A percentile compares a stretch with the other conserved stretches of the same genome.
phyloP scores from a whole-genome alignment of 2,797 vertebrate species.

The Zalophus californianus region DNA sequence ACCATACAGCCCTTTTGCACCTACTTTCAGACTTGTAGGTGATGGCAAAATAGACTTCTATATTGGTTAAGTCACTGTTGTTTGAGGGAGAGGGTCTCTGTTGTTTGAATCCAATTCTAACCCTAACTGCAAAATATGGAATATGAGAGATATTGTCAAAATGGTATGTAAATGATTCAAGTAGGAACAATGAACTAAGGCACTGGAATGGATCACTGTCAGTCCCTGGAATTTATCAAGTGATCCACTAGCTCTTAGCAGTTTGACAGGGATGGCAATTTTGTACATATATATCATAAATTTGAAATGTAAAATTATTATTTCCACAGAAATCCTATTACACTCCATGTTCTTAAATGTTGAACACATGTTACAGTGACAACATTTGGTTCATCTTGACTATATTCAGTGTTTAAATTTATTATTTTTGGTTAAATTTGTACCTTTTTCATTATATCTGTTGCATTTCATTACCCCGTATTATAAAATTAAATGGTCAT shows the following conservation, averaged over 20 bases:
- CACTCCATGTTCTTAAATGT: background rate
- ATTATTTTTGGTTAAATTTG: constrained; percentile 10
- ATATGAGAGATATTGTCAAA: background rate
- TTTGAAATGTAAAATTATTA: constrained; percentile 18
- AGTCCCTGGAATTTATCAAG: background rate
- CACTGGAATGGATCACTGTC: background rate
- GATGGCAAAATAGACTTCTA: background rate
- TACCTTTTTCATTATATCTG: constrained; percentile 31
- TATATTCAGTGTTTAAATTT: constrained; percentile 27
- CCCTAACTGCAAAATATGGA: background rate
- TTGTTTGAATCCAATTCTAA: background rate
- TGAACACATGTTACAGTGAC: background rate
- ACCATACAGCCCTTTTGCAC: background rate
- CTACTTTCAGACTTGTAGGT: background rate
- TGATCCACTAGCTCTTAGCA: background rate
- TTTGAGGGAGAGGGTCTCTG: background rate
- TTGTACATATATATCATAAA: background rate
- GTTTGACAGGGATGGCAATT: constrained; percentile 5
- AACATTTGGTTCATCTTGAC: background rate
- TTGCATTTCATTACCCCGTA: background rate
- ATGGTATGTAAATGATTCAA: background rate
- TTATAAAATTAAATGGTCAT: constrained; percentile 49
- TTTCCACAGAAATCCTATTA: constrained; percentile 36
- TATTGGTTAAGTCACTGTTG: background rate
- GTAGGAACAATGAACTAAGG: background rate